phyloP scores from a whole-genome alignment of 1,140 invertebrate species.

The Nasonia giraulti region DNA sequence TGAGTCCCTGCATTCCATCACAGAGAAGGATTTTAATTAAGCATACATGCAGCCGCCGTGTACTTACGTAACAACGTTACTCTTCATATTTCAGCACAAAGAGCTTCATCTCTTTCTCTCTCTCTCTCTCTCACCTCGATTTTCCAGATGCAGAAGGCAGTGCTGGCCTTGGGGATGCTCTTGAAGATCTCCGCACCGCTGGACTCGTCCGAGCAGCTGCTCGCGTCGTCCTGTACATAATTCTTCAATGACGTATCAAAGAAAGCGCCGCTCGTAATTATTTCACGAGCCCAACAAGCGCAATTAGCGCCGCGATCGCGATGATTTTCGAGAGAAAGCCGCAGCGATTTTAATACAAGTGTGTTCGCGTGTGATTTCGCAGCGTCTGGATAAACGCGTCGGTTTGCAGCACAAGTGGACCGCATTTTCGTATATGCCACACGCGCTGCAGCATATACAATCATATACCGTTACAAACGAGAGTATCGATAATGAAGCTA shows the following conservation, averaged over 20 bases:
- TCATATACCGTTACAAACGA: too few species aligned
- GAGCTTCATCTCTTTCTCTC: background rate
- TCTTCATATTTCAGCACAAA: background rate
- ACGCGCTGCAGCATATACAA: background rate
- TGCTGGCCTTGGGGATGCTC: conserved; percentile 82
- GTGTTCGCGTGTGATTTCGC: background rate
- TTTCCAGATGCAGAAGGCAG: conserved; percentile 87
- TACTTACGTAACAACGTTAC: background rate
- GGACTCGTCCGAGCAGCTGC: conserved; percentile 69
- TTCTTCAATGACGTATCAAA: background rate
- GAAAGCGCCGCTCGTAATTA: background rate
- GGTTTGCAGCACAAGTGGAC: conserved; percentile 16
- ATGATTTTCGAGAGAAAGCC: conserved; percentile 4
- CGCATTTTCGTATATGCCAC: background rate
- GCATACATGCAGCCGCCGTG: background rate
- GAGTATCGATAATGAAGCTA: too few species aligned
- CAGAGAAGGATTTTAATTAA: background rate
- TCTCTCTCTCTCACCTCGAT: conserved; percentile 78
- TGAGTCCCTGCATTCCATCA: conserved; percentile 80
- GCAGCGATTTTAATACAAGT: background rate
- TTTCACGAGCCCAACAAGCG: background rate
- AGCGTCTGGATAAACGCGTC: background rate
- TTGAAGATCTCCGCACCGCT: conserved; percentile 78
- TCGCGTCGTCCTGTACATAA: conserved; percentile 66
- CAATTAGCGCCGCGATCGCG: conserved; percentile 13